Conservation (phyloP, 1,140 invertebrate species). For the Drosophila littoralis region DNA sequence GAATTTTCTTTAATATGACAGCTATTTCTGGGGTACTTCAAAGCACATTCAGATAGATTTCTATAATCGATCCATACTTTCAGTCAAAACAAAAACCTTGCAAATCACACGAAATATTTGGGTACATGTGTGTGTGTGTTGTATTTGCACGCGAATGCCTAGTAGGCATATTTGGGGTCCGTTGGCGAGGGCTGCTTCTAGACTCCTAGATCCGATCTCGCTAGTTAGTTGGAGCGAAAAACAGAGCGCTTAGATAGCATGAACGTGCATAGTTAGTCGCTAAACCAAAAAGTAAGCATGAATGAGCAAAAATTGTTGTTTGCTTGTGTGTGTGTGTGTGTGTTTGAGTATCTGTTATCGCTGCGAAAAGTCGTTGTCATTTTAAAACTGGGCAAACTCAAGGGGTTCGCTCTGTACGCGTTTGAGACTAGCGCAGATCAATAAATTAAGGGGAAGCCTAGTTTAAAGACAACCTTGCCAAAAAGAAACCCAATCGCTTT, state of each 20-base stretch:
- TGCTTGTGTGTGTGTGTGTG: conserved; percentile 2
- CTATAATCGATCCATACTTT: too few relatives aligned
- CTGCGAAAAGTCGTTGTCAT: conserved; percentile 27
- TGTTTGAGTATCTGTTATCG: conserved; percentile 24
- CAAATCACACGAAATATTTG: too few relatives aligned
- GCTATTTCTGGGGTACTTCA: too few relatives aligned
- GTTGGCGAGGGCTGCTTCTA: background rate
- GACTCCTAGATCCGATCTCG: background rate
- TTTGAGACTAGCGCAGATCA: background rate
- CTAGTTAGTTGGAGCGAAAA: background rate
- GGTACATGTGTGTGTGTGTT: background rate
- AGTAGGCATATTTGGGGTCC: conserved; percentile 6
- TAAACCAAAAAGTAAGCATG: conserved; percentile 52
- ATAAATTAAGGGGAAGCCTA: conserved; percentile 1
- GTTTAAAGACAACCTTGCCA: background rate
- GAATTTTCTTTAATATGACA: too few relatives aligned
- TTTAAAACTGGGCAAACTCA: conserved; percentile 13
- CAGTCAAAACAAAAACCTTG: too few relatives aligned
- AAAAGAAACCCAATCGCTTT: conserved; percentile 8
- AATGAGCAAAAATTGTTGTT: conserved; percentile 17
- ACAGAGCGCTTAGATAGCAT: background rate
- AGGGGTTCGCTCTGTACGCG: background rate
- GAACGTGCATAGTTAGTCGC: background rate
- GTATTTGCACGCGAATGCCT: conserved; percentile 1
- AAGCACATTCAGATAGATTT: too few relatives aligned